Percentiles rank a stretch among this genome's conserved stretches.
Evolutionary conservation across 2,113 vertebrate genomes (phyloP).

Genomic region (Salvelinus sp.): DNA sequence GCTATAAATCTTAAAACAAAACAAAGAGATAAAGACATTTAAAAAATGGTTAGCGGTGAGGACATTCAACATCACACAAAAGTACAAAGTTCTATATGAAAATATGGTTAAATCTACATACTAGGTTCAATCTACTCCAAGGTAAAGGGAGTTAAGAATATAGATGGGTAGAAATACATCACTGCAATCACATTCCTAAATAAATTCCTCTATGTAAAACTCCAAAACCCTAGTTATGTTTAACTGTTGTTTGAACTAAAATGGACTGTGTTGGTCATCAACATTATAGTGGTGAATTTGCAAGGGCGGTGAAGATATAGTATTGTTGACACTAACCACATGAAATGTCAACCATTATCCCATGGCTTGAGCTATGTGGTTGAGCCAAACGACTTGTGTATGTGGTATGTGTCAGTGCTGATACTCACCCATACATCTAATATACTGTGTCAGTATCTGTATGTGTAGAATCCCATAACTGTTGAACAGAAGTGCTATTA

Average conservation of each 20-base stretch:
- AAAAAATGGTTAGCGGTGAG: conserved; percentile 38
- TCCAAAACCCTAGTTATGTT: conserved; percentile 22
- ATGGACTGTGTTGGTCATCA: conserved; percentile 7
- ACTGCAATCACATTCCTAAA: conserved; percentile 51
- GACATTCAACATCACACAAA: conserved; percentile 42
- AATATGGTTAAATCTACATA: conserved; percentile 32
- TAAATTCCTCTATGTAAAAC: conserved; percentile 17
- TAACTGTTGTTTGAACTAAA: neutral
- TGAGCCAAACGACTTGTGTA: conserved; percentile 12
- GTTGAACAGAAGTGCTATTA: conserved; percentile 23
- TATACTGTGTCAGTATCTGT: conserved; percentile 6
- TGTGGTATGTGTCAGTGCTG: conserved; percentile 24
- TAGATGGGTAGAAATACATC: conserved; percentile 31
- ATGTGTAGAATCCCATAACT: conserved; percentile 16
- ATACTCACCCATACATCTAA: conserved; percentile 12
- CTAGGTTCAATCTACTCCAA: conserved; percentile 20
- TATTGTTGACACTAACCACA: neutral
- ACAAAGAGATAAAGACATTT: conserved; percentile 8
- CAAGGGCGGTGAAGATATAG: neutral
- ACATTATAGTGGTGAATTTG: conserved; percentile 2
- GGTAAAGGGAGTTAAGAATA: conserved; percentile 3
- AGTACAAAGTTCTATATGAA: conserved; percentile 66
- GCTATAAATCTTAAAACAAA: conserved; percentile 23
- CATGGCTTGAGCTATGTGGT: conserved; percentile 11
- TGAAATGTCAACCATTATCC: neutral